Evolutionary conservation across 2,113 vertebrate genomes (phyloP).

Genomic region (Odobenus rosmarus): DNA sequence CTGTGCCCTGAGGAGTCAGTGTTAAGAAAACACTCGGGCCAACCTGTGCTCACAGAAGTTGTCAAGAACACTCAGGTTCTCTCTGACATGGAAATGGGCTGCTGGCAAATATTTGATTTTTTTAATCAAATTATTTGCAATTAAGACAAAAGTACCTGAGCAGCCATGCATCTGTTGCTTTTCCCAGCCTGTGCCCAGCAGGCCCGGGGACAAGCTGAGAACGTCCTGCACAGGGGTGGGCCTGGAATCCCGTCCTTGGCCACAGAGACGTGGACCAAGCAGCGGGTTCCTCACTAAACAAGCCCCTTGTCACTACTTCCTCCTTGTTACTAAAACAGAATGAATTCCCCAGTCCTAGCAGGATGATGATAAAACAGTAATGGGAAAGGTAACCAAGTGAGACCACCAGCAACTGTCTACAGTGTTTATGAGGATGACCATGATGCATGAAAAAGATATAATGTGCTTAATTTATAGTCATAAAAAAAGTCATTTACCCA

Average conservation of each 20-base stretch:
- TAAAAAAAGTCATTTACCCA: slow-evolving; percentile 81
- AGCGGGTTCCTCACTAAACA: slow-evolving; percentile 55
- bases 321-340: slow-evolving; percentile 77
- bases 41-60: neutral
- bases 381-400: slow-evolving; percentile 85
- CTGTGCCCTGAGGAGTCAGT: neutral
- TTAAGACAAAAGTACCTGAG: neutral
- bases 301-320: neutral
- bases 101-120: neutral
- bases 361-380: slow-evolving; percentile 81
- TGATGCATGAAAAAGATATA: slow-evolving; percentile 71
- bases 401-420: slow-evolving; percentile 71
- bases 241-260: neutral
- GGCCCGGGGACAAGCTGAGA: rapidly evolving
- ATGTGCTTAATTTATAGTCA: slow-evolving; percentile 83
- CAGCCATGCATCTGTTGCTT: neutral
- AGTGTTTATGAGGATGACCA: slow-evolving; percentile 78
- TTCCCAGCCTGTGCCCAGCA: neutral
- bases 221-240: rapidly evolving
- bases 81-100: neutral
- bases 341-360: slow-evolving; percentile 72
- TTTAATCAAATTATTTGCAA: neutral
- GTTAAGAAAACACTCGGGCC: neutral
- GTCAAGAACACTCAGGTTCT: neutral
- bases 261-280: neutral